These are phyloP conservation scores for Biston betularia DNA, from an alignment of 2,888 invertebrate species.

Conservation along the genomic window DNA sequence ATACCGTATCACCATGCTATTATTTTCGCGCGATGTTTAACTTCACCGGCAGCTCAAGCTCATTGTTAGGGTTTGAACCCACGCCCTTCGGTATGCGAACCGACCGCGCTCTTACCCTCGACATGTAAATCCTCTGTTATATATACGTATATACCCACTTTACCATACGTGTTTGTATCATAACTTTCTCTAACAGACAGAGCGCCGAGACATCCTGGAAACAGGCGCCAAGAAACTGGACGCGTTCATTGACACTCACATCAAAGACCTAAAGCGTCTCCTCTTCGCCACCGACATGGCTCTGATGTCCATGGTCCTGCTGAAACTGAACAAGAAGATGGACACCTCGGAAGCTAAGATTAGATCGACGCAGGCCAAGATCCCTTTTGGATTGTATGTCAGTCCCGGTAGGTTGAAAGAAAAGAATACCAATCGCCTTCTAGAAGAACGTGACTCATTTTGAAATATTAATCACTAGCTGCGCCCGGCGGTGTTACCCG, in stretches of 20 bases:
- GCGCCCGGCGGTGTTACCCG: too few species aligned
- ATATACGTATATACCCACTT: too few species aligned
- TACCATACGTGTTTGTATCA: too few species aligned
- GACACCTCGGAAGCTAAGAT: conserved; percentile 80
- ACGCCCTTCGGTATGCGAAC: too few species aligned
- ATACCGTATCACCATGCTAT: too few species aligned
- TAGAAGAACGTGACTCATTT: not conserved
- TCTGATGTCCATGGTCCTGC: conserved; percentile 78
- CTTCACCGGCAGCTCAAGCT: too few species aligned
- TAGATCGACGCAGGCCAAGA: conserved; percentile 75
- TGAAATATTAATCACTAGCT: too few species aligned
- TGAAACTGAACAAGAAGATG: conserved; percentile 81
- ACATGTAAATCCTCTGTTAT: too few species aligned
- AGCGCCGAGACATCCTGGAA: conserved; percentile 70
- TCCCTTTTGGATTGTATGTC: conserved; percentile 78
- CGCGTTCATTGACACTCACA: conserved; percentile 71
- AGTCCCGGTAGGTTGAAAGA: conserved; percentile 67
- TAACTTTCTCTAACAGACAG: conserved; percentile 57
- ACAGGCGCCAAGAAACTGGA: conserved; percentile 64
- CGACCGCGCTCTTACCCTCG: too few species aligned
- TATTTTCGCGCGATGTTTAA: too few species aligned
- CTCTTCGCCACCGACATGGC: conserved; percentile 77
- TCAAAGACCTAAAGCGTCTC: conserved; percentile 75
- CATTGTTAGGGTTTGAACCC: too few species aligned
- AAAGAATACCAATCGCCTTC: not conserved